phyloP scores from a whole-genome alignment of 1,140 invertebrate genomes.

The Streblospio benedicti region DNA sequence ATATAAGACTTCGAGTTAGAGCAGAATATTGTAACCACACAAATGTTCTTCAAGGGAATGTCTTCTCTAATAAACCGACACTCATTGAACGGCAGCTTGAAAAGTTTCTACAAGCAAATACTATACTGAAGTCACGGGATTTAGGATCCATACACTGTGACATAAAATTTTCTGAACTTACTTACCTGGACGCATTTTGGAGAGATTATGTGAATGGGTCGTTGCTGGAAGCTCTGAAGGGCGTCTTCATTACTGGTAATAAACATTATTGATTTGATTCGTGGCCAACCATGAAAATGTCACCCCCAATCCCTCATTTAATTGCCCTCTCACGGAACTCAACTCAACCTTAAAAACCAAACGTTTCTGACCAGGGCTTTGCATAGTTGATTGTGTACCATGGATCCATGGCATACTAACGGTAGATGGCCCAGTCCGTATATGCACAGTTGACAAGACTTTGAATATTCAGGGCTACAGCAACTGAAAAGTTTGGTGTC shows the following conservation, averaged over 20 bases:
- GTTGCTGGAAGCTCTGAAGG: constrained; percentile 42
- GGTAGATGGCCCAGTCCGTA: too few relatives aligned
- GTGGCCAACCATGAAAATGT: too few relatives aligned
- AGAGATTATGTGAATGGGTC: constrained; percentile 46
- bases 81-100: constrained; percentile 39
- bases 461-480: too few relatives aligned
- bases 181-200: constrained; percentile 46
- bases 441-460: too few relatives aligned
- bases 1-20: constrained; percentile 33
- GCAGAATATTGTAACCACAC: constrained; percentile 35
- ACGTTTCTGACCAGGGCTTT: too few relatives aligned
- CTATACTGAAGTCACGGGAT: constrained; percentile 39
- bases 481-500: too few relatives aligned
- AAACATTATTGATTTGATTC: too few relatives aligned
- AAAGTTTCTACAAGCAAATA: constrained; percentile 39
- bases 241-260: constrained; percentile 39
- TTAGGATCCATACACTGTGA: constrained; percentile 45
- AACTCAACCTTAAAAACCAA: too few relatives aligned
- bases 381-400: too few relatives aligned
- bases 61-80: constrained; percentile 35
- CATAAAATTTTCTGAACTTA: constrained; percentile 45
- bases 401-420: too few relatives aligned
- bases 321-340: too few relatives aligned
- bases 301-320: too few relatives aligned
- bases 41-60: constrained; percentile 30